Evolutionary conservation across 2,113 vertebrate genomes (phyloP), one percentile per base, ranked within the genome.

Genomic region (Phaethornis superciliosus): DNA sequence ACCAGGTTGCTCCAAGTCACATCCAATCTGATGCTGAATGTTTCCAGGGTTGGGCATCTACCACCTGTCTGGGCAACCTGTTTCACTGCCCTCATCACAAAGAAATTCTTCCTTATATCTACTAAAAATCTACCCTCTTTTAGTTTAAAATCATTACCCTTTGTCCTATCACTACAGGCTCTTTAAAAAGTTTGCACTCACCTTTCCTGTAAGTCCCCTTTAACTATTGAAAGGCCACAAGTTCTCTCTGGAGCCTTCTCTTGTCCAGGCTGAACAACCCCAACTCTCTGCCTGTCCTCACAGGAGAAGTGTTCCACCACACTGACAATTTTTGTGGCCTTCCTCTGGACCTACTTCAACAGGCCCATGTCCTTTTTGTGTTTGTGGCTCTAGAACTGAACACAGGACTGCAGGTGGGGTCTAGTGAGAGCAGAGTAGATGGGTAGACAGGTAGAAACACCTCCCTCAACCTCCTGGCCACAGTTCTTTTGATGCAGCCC

Each of bases 301-400:
- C 4, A 40, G 16, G 26, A 72, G 33, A 51, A 14, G 15, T 67
- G 18, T 8, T 68, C 7, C 24, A 83, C 4, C 21, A 13, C 10
- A 58, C 35, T 74, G 18, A n/a, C 42, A 8, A 42, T 22, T 24
- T 46, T 42, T n/a, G 19, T 24, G 18, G 19, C 22, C 24, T 8
- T 40, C 40, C 40, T 69, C 44, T 79, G 37, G 30, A n/a, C 51
- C 33, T 0, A 0, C 8, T 76, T 22, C 33, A 54, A 35, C 15
- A 54, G 12, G 7, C 59, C n/a, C n/a, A 27, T 0, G 0, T 69
- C n/a, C 27, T 59, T n/a, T 49, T 32, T 70, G 59, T 32, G 17
- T 6, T 40, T 9, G 40, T 12, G 22, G 21, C 13, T 12, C 37
- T 37, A 59, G 63, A 65, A 44, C 3, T 35, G 15, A 11, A 54